These are phyloP conservation scores for Rosalia funebris DNA, from an alignment of 2,888 invertebrate genomes.

Conservation along the genomic window DNA sequence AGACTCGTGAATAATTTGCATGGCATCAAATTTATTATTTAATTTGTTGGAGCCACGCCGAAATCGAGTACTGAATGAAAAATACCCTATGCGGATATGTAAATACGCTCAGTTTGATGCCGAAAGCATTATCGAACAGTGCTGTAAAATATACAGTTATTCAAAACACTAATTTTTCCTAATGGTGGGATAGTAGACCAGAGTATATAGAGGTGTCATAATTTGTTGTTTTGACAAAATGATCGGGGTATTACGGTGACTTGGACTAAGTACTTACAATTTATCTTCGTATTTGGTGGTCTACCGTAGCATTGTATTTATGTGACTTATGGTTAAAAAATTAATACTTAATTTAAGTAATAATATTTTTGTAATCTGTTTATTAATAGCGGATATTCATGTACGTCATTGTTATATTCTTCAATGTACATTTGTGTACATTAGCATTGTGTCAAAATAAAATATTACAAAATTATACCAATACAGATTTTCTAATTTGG, in stretches of 20 bases:
- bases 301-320: neutral
- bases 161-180: slow-evolving; percentile 31
- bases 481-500: neutral
- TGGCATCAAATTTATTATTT: slow-evolving; percentile 17
- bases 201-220: slow-evolving; percentile 23
- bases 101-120: slow-evolving; percentile 9
- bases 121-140: slow-evolving; percentile 1
- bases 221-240: slow-evolving; percentile 30
- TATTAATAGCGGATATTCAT: slow-evolving; percentile 16
- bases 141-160: neutral
- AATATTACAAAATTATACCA: slow-evolving; percentile 3
- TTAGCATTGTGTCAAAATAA: slow-evolving; percentile 4
- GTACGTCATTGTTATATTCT: slow-evolving; percentile 8
- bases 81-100: slow-evolving; percentile 21
- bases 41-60: slow-evolving; percentile 17
- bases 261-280: slow-evolving; percentile 23
- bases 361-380: slow-evolving; percentile 16
- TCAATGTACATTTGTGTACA: neutral
- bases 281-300: slow-evolving; percentile 32
- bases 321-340: slow-evolving; percentile 19
- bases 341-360: slow-evolving; percentile 17
- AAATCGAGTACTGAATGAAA: slow-evolving; percentile 17
- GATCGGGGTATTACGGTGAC: slow-evolving; percentile 27
- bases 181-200: slow-evolving; percentile 17
- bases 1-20: slow-evolving; percentile 17